Conservation (phyloP, 2,888 invertebrate genomes). For the Himalopsyche anomala region DNA sequence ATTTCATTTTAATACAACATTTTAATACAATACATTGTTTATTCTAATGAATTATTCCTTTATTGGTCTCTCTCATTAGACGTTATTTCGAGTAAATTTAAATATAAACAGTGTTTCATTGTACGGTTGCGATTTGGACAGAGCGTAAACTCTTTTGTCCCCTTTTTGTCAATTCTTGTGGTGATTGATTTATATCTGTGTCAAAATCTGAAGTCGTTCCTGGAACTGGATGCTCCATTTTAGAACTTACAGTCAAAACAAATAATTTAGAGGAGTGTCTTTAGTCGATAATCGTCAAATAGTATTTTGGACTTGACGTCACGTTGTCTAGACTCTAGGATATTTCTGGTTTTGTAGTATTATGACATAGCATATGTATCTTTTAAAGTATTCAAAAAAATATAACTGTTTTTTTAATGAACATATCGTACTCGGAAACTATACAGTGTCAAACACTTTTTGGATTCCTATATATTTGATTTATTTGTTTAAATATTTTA, state of each 20-base stretch:
- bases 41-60: background rate
- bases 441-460: too few species aligned
- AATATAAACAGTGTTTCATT: constrained; percentile 36
- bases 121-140: constrained; percentile 1
- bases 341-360: too few species aligned
- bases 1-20: too few species aligned
- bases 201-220: constrained; percentile 47
- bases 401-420: too few species aligned
- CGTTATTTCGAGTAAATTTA: constrained; percentile 16
- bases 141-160: background rate
- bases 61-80: background rate
- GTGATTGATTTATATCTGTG: constrained; percentile 53
- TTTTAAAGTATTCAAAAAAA: too few species aligned
- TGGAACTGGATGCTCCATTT: constrained; percentile 37
- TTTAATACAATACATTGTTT: background rate
- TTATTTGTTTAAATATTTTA: too few species aligned
- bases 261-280: background rate
- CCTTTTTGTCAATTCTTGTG: constrained; percentile 16
- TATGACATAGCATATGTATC: too few species aligned
- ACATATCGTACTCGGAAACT: too few species aligned
- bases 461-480: too few species aligned
- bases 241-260: constrained; percentile 16
- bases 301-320: constrained; percentile 14
- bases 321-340: background rate
- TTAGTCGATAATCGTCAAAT: background rate